A percentile compares a stretch with the other conserved stretches of the same genome.
Conservation (phyloP, 2,888 invertebrate species). For the Diarsia brunnea region DNA sequence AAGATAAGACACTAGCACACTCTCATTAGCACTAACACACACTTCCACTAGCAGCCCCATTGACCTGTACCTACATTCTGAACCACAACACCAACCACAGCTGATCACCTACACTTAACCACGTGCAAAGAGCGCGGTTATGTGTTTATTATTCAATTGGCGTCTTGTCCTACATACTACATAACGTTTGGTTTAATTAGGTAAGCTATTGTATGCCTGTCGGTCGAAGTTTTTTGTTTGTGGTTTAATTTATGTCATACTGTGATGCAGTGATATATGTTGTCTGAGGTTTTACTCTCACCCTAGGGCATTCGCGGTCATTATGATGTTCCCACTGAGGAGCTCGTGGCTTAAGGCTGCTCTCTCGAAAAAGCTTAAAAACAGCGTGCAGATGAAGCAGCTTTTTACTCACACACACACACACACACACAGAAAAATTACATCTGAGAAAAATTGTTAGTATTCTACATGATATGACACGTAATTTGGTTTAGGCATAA, state of each 20-base stretch:
- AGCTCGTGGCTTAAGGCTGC: too few species aligned
- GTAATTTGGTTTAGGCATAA: too few species aligned
- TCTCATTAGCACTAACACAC: too few species aligned
- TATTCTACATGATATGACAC: too few species aligned
- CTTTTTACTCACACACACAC: too few species aligned
- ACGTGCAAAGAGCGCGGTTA: constrained; percentile 34
- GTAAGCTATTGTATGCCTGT: constrained; percentile 44
- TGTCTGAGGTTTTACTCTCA: background rate
- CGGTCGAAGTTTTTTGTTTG: background rate
- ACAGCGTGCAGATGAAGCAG: too few species aligned
- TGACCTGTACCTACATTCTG: background rate
- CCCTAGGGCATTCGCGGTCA: background rate
- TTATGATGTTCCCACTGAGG: too few species aligned
- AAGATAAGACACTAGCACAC: too few species aligned
- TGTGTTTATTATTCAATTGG: constrained; percentile 45
- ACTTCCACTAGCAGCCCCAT: background rate
- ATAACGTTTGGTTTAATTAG: constrained; percentile 37
- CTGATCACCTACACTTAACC: constrained; percentile 17
- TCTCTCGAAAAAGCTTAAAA: too few species aligned
- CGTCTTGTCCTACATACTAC: constrained; percentile 41
- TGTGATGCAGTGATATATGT: too few species aligned
- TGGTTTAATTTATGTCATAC: constrained; percentile 8
- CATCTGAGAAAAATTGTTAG: too few species aligned
- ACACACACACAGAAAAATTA: too few species aligned
- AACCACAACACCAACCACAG: constrained; percentile 9